Base-by-base conservation (phyloP, 2,797 vertebrate species). In the Dendrocincla tyrannina region DNA sequence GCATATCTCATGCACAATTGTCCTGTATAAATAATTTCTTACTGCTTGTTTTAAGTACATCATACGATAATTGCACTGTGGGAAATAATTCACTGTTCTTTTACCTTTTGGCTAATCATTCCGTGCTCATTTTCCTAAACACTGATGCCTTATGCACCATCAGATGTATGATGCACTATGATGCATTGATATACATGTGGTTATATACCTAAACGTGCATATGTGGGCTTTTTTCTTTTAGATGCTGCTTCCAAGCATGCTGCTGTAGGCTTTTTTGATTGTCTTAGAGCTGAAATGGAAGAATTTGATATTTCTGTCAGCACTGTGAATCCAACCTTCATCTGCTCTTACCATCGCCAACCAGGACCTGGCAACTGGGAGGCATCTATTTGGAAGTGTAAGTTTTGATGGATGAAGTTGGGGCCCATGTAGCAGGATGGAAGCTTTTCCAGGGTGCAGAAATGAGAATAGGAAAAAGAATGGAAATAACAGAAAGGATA, bases 201-300 rank as follows among this genome's bases (percentile, higher is more conserved):
- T n/a, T 20, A 15, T 17, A 2, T 28, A 46, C 27, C 16, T 33
- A 47, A 73, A 24, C 27, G 35, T 25, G 1, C 11, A 6, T 11
- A 5, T 19, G 4, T 82, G 35, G 1, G 14, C 37, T 74, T 79
- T 68, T 74, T 59, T 37, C 37, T 82, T 87, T 60, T 68, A 99
- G 99, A 99, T 23, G 98, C 99, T 1, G 99, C 99, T 46, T 99
- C 99, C 10, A 99, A 99, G 89, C 99, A 99, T 2, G 99, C 99
- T 0, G 98, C 97, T 3, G 98, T 99, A 47, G 99, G 99, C 11
- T 99, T 99, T 97, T 99, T 99, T 9, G 99, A 99, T 96, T 99
- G 99, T 85, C 98, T 99, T 88, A 97, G 99, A 76, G 98, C 99
- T 0, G 99, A 99, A 81, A 98, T 99, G 96, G 98, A 99, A 95